Evolutionary conservation across 2,888 invertebrate species (phyloP), one percentile per base, ranked within the genome.

Genomic region (Drosophila nr. medialis): DNA sequence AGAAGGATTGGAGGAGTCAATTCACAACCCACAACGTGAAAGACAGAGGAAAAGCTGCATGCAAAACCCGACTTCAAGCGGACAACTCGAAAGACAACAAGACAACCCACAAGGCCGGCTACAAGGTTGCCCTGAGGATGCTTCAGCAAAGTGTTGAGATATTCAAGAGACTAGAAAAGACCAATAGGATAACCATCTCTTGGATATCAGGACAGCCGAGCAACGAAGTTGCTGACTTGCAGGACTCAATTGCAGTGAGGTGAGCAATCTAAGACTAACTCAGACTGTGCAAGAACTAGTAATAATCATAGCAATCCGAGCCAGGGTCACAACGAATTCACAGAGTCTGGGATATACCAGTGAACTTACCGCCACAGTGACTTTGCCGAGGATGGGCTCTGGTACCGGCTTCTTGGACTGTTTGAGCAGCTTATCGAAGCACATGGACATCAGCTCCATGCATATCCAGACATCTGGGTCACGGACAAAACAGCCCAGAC

Each of bases 371-470:
- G 99, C 98, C 77, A 99, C 97, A 72, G 99, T 98, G 82, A 99
- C 98, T 94, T 99, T 99, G 83, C 99, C 99, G 81, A 99, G 94
- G 91, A 99, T 98, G 86, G 95, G 95, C 94, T 99, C 99, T 5
- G 99, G 99, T 91, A 99, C 97, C n/a, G 98, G 96, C 81, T 95
- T 95, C 74, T 96, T 96, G 45, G 97, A 94, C 84, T 96, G 94
- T 93, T 98, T 98, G 73, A 99, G 94, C 90, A 99, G 94, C 94
- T 99, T 99, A 93, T 99, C 99, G 92, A 99, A 97, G 94, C 99
- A 99, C 27, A 99, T 98, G 18, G 98, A 96, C 99, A 99, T 99
- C 81, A 99, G 94, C 94, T 99, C 99, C 99, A 99, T 99, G 93
- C 99, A 99, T 92, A 99, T 99, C 98, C 99, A 99, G 0, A 99